Evolutionary conservation across 2,797 vertebrate genomes (phyloP).

Genomic region (Characodon lateralis): DNA sequence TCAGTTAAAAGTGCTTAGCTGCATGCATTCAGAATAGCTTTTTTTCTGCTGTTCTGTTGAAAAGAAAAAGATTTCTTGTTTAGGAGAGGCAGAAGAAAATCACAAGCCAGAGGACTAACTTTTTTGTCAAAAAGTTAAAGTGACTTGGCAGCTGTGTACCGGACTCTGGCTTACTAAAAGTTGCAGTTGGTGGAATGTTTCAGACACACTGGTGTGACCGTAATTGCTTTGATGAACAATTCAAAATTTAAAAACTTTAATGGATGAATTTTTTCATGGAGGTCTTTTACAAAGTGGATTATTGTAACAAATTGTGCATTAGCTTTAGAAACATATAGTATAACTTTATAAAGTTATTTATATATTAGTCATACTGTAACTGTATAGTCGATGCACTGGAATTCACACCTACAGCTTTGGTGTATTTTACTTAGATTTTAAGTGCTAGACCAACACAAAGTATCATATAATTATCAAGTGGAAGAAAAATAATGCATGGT

Average conservation of each 20-base stretch:
- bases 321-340: neutral
- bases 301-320: neutral
- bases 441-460: neutral
- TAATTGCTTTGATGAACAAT: conserved; percentile 32
- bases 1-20: conserved; percentile 80
- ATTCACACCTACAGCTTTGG: neutral
- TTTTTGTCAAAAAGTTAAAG: conserved; percentile 72
- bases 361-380: neutral
- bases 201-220: conserved; percentile 27
- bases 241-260: conserved; percentile 32
- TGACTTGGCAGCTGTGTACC: conserved; percentile 55
- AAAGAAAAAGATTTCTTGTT: conserved; percentile 66
- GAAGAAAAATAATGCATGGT: neutral
- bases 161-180: conserved; percentile 28
- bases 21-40: conserved; percentile 66
- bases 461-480: neutral
- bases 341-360: neutral
- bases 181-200: conserved; percentile 28
- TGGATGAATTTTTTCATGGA: conserved; percentile 4
- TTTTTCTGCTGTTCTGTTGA: conserved; percentile 48
- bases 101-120: conserved; percentile 70
- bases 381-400: neutral
- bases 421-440: neutral
- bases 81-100: conserved; percentile 66
- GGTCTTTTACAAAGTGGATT: neutral